Evolutionary conservation across 2,797 vertebrate genomes (phyloP).

Genomic region (Sciurus carolinensis): DNA sequence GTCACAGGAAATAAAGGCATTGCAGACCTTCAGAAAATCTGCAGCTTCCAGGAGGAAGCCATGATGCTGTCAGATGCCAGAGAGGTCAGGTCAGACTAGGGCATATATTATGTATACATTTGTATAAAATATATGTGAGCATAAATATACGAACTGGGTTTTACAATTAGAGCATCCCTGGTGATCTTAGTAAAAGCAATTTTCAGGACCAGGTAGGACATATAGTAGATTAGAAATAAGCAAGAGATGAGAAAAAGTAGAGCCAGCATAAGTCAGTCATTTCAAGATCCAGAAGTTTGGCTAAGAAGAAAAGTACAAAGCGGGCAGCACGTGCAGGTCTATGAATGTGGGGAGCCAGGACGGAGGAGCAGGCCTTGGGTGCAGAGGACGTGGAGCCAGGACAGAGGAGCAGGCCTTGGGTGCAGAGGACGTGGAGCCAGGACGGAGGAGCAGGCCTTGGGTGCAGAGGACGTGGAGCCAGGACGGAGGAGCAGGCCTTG

Average conservation of each 20-base stretch:
- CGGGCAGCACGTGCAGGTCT: neutral
- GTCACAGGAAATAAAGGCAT: neutral
- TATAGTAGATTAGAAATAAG: slow-evolving; percentile 26
- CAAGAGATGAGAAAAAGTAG: slow-evolving; percentile 23
- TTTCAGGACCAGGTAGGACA: neutral
- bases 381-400: too few relatives aligned
- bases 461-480: neutral
- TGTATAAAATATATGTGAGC: too few relatives aligned
- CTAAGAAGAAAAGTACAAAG: slow-evolving; percentile 34
- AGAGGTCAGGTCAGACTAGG: neutral
- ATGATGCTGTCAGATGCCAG: neutral
- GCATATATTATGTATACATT: too few relatives aligned
- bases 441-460: neutral
- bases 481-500: too few relatives aligned
- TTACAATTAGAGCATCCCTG: slow-evolving; percentile 21
- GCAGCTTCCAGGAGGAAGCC: slow-evolving; percentile 11
- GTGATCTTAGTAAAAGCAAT: slow-evolving; percentile 22
- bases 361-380: too few relatives aligned
- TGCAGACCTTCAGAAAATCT: neutral
- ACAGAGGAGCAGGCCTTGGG: too few relatives aligned
- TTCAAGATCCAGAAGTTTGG: slow-evolving; percentile 53
- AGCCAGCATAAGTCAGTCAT: slow-evolving; percentile 35
- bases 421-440: neutral
- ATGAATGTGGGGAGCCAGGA: neutral
- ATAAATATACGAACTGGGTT: neutral